Evolutionary conservation across 1,140 invertebrate genomes (phyloP).

Genomic region (Babylonia areolata): DNA sequence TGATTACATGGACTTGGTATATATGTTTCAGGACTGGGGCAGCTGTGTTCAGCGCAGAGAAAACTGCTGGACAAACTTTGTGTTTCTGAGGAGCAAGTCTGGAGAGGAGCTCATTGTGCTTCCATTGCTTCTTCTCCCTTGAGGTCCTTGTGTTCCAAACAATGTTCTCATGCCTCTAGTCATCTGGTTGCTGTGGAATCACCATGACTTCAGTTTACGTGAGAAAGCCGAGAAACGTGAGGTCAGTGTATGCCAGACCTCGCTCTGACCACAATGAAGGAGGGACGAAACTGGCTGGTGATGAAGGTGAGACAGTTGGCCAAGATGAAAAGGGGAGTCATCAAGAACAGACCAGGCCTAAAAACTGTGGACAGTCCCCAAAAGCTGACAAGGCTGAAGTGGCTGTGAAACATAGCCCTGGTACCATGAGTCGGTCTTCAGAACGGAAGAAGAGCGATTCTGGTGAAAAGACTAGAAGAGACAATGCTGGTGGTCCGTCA

Average conservation of each 20-base stretch:
- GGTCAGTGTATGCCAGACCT: background rate
- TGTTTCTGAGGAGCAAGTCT: too few relatives aligned
- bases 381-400: background rate
- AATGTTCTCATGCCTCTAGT: too few relatives aligned
- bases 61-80: too few relatives aligned
- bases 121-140: too few relatives aligned
- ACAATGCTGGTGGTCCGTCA: background rate
- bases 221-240: background rate
- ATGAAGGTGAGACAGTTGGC: background rate
- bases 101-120: too few relatives aligned
- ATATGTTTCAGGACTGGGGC: background rate
- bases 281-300: background rate
- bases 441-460: background rate
- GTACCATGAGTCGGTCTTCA: too few relatives aligned
- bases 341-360: background rate
- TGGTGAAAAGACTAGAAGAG: background rate
- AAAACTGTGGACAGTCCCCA: background rate
- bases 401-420: background rate
- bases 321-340: background rate
- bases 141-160: too few relatives aligned
- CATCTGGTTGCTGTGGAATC: background rate
- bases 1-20: background rate
- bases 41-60: background rate
- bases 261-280: too few relatives aligned
- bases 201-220: background rate